A percentile compares a stretch with the other conserved stretches of the same genome.
Evolutionary conservation across 2,113 vertebrate species (phyloP).

Genomic region (Amphiprion ocellaris): DNA sequence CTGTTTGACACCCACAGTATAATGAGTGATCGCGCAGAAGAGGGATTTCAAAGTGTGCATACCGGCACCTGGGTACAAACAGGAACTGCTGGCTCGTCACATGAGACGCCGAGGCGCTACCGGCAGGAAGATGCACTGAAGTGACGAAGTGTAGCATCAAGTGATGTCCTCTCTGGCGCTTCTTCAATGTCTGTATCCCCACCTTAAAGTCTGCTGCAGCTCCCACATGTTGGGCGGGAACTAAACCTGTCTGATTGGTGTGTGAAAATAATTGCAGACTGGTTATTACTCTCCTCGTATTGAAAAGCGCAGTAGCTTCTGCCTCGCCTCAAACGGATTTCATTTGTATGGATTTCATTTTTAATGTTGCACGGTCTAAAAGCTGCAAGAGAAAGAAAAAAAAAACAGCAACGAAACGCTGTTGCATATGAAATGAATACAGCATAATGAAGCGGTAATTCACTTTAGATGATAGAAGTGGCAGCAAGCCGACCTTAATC

Average conservation of each 20-base stretch:
- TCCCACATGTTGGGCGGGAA: neutral
- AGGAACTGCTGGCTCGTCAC: slow-evolving; percentile 39
- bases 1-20: slow-evolving; percentile 43
- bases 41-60: slow-evolving; percentile 47
- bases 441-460: slow-evolving; percentile 61
- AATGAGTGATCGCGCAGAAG: slow-evolving; percentile 53
- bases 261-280: slow-evolving; percentile 11
- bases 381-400: slow-evolving; percentile 14
- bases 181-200: slow-evolving; percentile 35
- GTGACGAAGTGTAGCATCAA: slow-evolving; percentile 43
- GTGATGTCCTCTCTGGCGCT: slow-evolving; percentile 31
- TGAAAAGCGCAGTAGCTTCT: slow-evolving; percentile 21
- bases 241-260: slow-evolving; percentile 36
- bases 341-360: slow-evolving; percentile 53
- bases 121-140: slow-evolving; percentile 60
- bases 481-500: slow-evolving; percentile 50
- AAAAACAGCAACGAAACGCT: slow-evolving; percentile 47
- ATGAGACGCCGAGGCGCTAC: slow-evolving; percentile 49
- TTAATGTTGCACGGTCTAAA: slow-evolving; percentile 29
- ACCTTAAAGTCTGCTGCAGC: slow-evolving; percentile 18
- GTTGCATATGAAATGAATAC: slow-evolving; percentile 42
- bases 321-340: slow-evolving; percentile 28
- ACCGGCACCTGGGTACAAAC: slow-evolving; percentile 16
- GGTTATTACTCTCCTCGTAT: slow-evolving; percentile 24
- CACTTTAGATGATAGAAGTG: slow-evolving; percentile 61